phyloP scores from a whole-genome alignment of 2,797 vertebrate genomes.

The Tangara arthus region DNA sequence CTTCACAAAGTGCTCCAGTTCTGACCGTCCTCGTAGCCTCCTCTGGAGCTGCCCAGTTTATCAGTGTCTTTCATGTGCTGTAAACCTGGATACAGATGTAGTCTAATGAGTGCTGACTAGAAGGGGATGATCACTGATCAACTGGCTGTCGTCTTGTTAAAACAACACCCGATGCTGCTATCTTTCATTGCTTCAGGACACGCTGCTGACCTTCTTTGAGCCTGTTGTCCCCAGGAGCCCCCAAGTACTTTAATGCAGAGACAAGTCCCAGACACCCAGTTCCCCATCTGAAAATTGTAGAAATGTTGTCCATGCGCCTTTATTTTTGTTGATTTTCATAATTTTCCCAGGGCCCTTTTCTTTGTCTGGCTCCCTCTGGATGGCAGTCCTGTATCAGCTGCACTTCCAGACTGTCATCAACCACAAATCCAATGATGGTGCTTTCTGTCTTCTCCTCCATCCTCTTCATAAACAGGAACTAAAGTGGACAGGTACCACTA shows the following conservation, averaged over 20 bases:
- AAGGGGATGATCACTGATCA: neutral
- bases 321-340: neutral
- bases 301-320: neutral
- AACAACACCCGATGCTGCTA: neutral
- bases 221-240: neutral
- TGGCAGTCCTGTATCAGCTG: neutral
- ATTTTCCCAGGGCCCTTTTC: neutral
- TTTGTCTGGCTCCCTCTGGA: neutral
- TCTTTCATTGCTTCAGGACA: neutral
- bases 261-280: neutral
- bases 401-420: neutral
- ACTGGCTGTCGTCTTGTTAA: neutral
- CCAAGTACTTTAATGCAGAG: neutral
- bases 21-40: neutral
- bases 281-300: neutral
- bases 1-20: neutral
- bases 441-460: neutral
- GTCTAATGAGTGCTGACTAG: neutral
- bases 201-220: neutral
- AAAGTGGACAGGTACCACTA: neutral
- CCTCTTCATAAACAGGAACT: neutral
- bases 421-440: neutral
- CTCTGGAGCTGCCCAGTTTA: neutral
- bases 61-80: neutral
- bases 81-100: neutral